Evolutionary conservation across 2,797 vertebrate species (phyloP), one percentile per base, ranked within the genome.

Genomic region (Macroramphosus scolopax): DNA sequence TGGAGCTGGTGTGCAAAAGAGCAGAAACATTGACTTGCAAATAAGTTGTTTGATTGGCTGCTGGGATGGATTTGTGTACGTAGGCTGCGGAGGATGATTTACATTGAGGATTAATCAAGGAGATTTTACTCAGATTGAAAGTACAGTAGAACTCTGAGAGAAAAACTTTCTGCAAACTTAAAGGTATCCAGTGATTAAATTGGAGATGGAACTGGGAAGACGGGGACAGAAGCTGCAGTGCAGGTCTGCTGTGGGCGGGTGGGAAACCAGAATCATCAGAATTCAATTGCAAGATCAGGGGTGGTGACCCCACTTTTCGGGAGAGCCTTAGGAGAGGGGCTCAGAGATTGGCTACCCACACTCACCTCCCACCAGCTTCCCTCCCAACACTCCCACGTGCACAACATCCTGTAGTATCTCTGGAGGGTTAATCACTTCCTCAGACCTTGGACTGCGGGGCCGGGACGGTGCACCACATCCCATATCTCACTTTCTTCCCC

Each of bases 201-300:
- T 60, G 60, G 7, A 45, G 5, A 51, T 46, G 54, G 52, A 64
- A 50, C 46, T 16, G 35, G 58, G 60, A 48, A 2, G 25, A 29
- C 6, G 41, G 36, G 20, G 24, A 34, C 26, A 12, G 28, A 57
- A 11, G 45, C 75, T 45, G 42, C 18, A 28, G 40, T 32, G 65
- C 26, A 29, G 62, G 47, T 53, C 42, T 41, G 36, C 38, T 58
- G 72, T 78, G 79, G 68, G 78, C 75, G 81, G 67, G 69, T 49
- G 14, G 47, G 64, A 44, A 33, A 73, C 65, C 73, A 67, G 71
- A 76, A 80, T 83, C 82, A 84, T 80, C 10, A 63, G 72, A 85
- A 89, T 88, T 89, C 72, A 84, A 86, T 87, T 85, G 85, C 81
- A 61, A 81, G 81, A 85, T 84, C 78, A 68, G 35, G 57, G 81